Percentiles rank a stretch among this genome's conserved stretches.
These are phyloP conservation scores for Pao palembangensis DNA, from an alignment of 2,113 vertebrate genomes.

Conservation along the genomic window DNA sequence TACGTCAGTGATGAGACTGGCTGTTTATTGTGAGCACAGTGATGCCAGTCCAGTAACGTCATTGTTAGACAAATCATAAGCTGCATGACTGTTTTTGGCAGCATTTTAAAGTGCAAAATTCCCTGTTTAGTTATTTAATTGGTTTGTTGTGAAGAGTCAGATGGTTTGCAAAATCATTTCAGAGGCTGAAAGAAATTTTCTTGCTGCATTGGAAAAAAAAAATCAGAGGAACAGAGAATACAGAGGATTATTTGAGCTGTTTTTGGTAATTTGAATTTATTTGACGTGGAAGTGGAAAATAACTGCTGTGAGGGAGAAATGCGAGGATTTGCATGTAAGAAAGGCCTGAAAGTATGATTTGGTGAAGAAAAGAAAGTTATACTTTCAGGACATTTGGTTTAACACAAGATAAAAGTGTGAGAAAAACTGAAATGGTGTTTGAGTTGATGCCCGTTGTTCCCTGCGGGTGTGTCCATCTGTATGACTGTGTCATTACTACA, in stretches of 20 bases:
- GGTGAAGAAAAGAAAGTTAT: too few species aligned
- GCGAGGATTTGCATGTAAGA: neutral
- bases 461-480: too few species aligned
- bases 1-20: slow-evolving; percentile 40
- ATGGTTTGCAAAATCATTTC: slow-evolving; percentile 35
- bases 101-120: slow-evolving; percentile 20
- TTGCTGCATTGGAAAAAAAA: slow-evolving; percentile 16
- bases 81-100: slow-evolving; percentile 38
- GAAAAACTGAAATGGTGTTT: too few species aligned
- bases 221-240: too few species aligned
- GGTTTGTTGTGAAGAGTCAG: slow-evolving; percentile 35
- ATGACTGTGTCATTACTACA: neutral
- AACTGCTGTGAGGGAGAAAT: neutral
- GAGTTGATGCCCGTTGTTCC: too few species aligned
- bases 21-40: slow-evolving; percentile 49
- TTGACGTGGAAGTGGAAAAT: neutral
- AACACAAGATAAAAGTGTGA: too few species aligned
- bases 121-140: slow-evolving; percentile 24
- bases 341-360: neutral
- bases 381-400: too few species aligned
- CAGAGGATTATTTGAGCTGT: slow-evolving; percentile 5
- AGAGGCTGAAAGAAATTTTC: slow-evolving; percentile 21
- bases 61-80: slow-evolving; percentile 49
- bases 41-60: slow-evolving; percentile 49
- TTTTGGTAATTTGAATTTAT: slow-evolving; percentile 13